Base-by-base conservation (phyloP, 2,888 invertebrate genomes). In the Mayetiola destructor region DNA sequence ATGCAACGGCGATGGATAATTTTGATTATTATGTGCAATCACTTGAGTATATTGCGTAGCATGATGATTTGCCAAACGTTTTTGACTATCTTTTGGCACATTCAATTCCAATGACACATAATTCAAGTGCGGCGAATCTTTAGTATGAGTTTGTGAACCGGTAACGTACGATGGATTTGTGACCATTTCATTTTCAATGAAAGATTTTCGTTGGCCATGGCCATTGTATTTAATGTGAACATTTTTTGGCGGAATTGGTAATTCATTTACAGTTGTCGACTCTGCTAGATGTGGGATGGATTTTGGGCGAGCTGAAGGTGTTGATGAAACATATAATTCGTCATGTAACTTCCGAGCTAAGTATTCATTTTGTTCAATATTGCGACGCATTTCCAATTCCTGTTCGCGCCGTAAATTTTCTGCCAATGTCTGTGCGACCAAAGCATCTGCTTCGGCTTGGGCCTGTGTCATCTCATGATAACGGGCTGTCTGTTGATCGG, bases 371-470 rank as follows among this genome's bases (percentile, higher is more conserved):
- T 77, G 72, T 62, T 79, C 76, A 35, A 77, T 63, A 60, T 75
- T 74, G 58, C 75, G 70, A 57, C 76, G 73, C 39, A 67, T 65
- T 63, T 75, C 76, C 58, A 76, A 69, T 63, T 74, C 70, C 60
- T 76, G 74, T 62, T 79, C 80, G 54, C 74, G 68, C 64, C 80
- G 79, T 42, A 84, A 67, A 63, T 80, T 79, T 60, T 81, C 77
- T 32, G 86, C 85, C 57, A 85, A 72, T 66, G 81, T 76, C 64
- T 78, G 77, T 30, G 85, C 85, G 35, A 84, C 72, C 61, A 76
- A 69, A 55, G 80, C 80, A 68, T 86, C 85, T 61, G 78, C 74
- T 64, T 82, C 80, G 69, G 85, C 85, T 66, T 85, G 85, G 66
- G 84, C 80, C 36, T 77, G 78, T 27, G 81, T 68, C 67, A 78